These are phyloP conservation scores for Ianthella basta DNA, from an alignment of 37 sponge, comb jelly and placozoan genomes.

Conservation along the genomic window DNA sequence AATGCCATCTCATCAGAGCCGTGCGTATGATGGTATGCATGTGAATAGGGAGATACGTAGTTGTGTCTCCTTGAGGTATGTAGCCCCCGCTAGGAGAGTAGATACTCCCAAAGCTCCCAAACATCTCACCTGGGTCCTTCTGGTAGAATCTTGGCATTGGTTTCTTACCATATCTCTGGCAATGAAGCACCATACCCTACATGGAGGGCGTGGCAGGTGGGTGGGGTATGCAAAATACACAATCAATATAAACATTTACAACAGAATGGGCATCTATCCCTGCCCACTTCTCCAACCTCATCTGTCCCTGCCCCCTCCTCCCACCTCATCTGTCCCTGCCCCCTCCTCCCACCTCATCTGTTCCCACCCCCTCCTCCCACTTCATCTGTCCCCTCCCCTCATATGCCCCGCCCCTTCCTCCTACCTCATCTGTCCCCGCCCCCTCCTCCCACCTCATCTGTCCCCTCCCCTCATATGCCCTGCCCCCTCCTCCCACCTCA, in stretches of 20 bases:
- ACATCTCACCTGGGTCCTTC: constrained; percentile 1
- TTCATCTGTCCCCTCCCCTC: too few species aligned
- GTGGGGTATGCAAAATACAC: too few species aligned
- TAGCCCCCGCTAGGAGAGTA: neutral
- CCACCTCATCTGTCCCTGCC: too few species aligned
- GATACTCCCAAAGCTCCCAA: neutral
- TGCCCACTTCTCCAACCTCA: too few species aligned
- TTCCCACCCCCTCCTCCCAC: too few species aligned
- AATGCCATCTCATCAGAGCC: too few species aligned
- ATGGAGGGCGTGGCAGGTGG: neutral
- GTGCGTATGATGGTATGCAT: neutral
- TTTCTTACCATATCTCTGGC: constrained; percentile 50
- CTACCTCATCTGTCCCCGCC: constrained; percentile 42
- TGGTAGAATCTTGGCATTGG: constrained; percentile 44
- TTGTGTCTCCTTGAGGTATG: too few species aligned
- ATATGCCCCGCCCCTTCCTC: too few species aligned
- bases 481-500: constrained; percentile 30
- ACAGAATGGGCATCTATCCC: neutral
- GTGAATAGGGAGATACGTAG: neutral
- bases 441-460: constrained; percentile 44
- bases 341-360: too few species aligned
- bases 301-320: too few species aligned
- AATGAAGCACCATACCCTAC: constrained; percentile 48
- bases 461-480: neutral
- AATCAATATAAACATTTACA: too few species aligned